These are phyloP conservation scores for Ctena decussata DNA, from an alignment of 2,888 invertebrate species.

Conservation along the genomic window DNA sequence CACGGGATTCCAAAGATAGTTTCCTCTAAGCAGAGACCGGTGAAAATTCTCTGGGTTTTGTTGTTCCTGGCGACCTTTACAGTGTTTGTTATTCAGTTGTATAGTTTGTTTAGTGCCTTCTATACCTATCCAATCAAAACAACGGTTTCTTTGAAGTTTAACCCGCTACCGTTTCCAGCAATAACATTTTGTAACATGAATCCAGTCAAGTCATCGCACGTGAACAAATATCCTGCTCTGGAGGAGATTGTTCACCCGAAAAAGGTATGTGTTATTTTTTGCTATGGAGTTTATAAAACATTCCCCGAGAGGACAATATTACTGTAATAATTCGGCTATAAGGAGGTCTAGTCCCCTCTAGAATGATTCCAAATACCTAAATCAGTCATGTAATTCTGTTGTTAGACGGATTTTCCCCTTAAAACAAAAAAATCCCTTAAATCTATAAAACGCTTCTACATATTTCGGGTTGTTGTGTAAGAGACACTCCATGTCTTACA, in stretches of 20 bases:
- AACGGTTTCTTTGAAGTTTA: constrained; percentile 65
- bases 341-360: no score
- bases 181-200: constrained; percentile 77
- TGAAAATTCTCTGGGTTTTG: constrained; percentile 55
- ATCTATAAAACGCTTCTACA: no score
- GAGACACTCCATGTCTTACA: no score
- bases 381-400: no score
- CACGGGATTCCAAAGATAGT: constrained; percentile 57
- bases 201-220: constrained; percentile 55
- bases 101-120: constrained; percentile 49
- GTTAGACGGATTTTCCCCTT: no score
- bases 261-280: constrained; percentile 1
- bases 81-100: constrained; percentile 51
- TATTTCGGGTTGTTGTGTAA: no score
- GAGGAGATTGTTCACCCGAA: constrained; percentile 35
- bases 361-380: no score
- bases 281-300: no score
- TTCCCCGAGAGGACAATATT: no score
- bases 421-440: no score
- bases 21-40: constrained; percentile 25
- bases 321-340: no score
- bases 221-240: constrained; percentile 12
- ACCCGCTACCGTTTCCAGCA: constrained; percentile 67
- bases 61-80: constrained; percentile 51
- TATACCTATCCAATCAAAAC: constrained; percentile 65